Evolutionary conservation across 2,888 invertebrate species (phyloP), one percentile per base, ranked within the genome.

Genomic region (Lithophane leautieri): DNA sequence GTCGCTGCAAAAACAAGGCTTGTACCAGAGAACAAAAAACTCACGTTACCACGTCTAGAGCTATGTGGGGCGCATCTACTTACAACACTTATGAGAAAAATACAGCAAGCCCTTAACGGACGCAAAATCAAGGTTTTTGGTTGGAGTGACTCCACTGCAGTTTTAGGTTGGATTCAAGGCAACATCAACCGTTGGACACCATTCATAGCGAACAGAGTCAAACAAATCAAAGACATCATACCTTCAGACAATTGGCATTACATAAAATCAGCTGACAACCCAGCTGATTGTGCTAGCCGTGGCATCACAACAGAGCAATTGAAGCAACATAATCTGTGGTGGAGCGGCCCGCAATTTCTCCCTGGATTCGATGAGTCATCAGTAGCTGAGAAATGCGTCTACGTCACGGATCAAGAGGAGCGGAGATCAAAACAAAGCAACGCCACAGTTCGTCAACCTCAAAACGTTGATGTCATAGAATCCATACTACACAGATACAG

Each of bases 251-350:
- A 61, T 40, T 40, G 61, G 40, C 22, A 61, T 61, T 61, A 61
- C 22, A n/a, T 40, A 61, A 52, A 62, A 54, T 28, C 65, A 47
- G 54, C 25, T 54, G 67, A 68, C 25, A 54, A 54, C 40, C 67
- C 54, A 14, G 67, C 67, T 9, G 67, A 54, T 67, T 40, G 40
- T 40, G 67, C 40, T n/a, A 68, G 54, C 40, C 67, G 40, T 67
- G 66, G 67, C 11, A 54, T 67, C 19, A 54, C 40, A 34, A 68
- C 25, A 68, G 40, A n/a, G 19, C 54, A 68, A 54, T 19, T 67
- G 40, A 67, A 67, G 40, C 40, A 40, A 67, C 54, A 54, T 40
- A 16, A 40, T 14, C n/a, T 54, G 19, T 63, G 63, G 42, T 63
- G 42, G 63, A 44, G 44, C 25, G 11, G 42, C 19, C 19, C 63